A percentile compares a stretch with the other conserved stretches of the same genome.
Evolutionary conservation across 1,140 invertebrate species (phyloP).

Genomic region (Brachystomella parvula): DNA sequence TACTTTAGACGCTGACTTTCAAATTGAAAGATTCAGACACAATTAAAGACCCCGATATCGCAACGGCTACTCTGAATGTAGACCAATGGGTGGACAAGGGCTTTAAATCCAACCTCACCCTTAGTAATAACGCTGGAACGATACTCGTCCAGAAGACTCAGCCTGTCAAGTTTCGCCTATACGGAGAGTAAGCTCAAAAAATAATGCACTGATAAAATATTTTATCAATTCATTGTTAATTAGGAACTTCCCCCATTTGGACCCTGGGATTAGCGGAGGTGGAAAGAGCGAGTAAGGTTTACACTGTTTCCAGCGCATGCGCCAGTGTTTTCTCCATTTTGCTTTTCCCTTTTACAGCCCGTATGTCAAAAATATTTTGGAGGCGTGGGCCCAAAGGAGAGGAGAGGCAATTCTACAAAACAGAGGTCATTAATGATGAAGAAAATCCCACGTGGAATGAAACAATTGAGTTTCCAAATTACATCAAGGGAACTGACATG

Average conservation of each 20-base stretch:
- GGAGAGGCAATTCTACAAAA: slow-evolving; percentile 22
- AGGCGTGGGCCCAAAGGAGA: slow-evolving; percentile 22
- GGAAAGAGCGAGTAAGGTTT: too few species aligned
- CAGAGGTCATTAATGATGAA: slow-evolving; percentile 22
- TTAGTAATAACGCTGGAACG: slow-evolving; percentile 17
- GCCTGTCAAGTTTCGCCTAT: slow-evolving; percentile 25
- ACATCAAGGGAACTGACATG: slow-evolving; percentile 24
- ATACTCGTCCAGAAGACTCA: slow-evolving; percentile 20
- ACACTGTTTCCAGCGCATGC: slow-evolving; percentile 15
- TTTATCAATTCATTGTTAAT: background rate
- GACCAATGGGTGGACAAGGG: slow-evolving; percentile 23
- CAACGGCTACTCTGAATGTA: slow-evolving; percentile 20
- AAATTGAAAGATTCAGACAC: slow-evolving; percentile 26
- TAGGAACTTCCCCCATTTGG: slow-evolving; percentile 32
- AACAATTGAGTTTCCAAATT: slow-evolving; percentile 31
- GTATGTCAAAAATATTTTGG: slow-evolving; percentile 31
- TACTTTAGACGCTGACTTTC: slow-evolving; percentile 23
- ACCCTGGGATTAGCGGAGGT: too few species aligned
- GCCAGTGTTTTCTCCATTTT: too few species aligned
- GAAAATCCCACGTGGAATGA: slow-evolving; percentile 27
- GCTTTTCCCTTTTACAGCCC: slow-evolving; percentile 14
- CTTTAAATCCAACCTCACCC: slow-evolving; percentile 19
- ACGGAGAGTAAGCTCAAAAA: slow-evolving; percentile 17
- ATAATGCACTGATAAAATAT: background rate
- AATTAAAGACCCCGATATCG: slow-evolving; percentile 22